Evolutionary conservation across 2,113 vertebrate genomes (phyloP), one percentile per base, ranked within the genome.

Genomic region (Coryphaenoides rupestris): DNA sequence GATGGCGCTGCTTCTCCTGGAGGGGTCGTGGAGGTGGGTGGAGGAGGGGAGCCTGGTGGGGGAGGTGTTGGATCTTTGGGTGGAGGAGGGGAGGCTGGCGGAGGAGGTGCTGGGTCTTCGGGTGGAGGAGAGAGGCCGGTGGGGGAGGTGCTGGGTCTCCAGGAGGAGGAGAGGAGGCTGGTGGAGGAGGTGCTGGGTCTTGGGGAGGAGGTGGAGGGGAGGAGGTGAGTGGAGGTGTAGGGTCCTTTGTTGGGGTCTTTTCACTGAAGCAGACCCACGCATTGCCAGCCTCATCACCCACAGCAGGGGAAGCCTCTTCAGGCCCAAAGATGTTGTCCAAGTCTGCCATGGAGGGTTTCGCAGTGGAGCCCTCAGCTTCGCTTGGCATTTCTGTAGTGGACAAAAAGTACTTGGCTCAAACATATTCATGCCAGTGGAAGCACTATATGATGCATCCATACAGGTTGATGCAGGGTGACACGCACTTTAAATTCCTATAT

Each of bases 321-420:
- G 97, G 95, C 60, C 97, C 97, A 75, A 99, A 99, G 84, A 99
- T 93, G 91, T 93, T 96, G 89, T 99, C 97, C 88, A 99, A 80
- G 84, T 99, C 94, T 74, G 88, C 93, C 84, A 98, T 94, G n/a
- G 95, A 95, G 3, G 93, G 89, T 69, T 86, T 88, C 50, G 83
- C 77, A 79, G 17, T 49, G 17, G 78, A 63, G 22, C 1, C 4
- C 1, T 83, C 77, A 0, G 81, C 79, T 75, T 76, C 90, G 72
- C 72, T 70, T 13, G 75, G 75, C 16, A 13, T 74, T 45, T 84
- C 82, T 84, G 72, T 50, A 69, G 75, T 55, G 13, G 12, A 80
- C 26, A 45, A 28, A 16, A 3, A 1, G 17, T 26, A 60, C 17
- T 22, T 65, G 21, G 49, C 12, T 45, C n/a, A 45, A 40, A 40